Base-by-base conservation (phyloP, 2,113 vertebrate genomes). In the Thunnus maccoyii region DNA sequence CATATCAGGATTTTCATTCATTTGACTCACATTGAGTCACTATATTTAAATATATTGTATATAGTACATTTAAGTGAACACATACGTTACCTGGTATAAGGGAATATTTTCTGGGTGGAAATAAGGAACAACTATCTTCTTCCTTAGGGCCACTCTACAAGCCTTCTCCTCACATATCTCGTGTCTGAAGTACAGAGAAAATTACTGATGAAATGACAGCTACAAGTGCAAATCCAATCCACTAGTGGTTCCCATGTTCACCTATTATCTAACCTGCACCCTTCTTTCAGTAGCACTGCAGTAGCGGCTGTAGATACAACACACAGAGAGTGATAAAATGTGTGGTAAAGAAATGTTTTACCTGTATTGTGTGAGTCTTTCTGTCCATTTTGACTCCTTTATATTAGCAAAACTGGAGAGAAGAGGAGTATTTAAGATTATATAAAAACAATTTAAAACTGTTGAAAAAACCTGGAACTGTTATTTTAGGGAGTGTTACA, bases 31-130 rank as follows among this genome's bases (percentile, higher is more conserved):
- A 30, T 4, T 30, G 27, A 30, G 27, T 30, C 16, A 17, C 30
- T 41, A 3, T 20, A n/a, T 22, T n/a, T 16, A 47, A 20, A 47
- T 47, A 65, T 41, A 41, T 65, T 46, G 17, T 44, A 18, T 2
- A 36, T 27, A 8, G 18, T 20, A 25, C 48, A 16, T 47, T 55
- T n/a, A 32, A 57, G 57, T 46, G 6, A 46, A 27, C 10, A 72
- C 20, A 52, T 30, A 69, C 18, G 27, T 25, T 87, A 86, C 93
- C 91, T 93, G 94, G 88, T 96, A 84, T 30, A 91, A n/a, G 0
- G 93, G 51, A 18, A 74, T 3, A 55, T 93, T 94, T 86, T 99
- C 96, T 16, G 95, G 95, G 63, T 91, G 86, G 90, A 98, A 99
- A 89, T 96, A 99, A 0, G 96, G 95, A 46, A 94, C 91, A 76